Conservation (phyloP, 2,797 vertebrate genomes). For the Onychomys leucogaster region DNA sequence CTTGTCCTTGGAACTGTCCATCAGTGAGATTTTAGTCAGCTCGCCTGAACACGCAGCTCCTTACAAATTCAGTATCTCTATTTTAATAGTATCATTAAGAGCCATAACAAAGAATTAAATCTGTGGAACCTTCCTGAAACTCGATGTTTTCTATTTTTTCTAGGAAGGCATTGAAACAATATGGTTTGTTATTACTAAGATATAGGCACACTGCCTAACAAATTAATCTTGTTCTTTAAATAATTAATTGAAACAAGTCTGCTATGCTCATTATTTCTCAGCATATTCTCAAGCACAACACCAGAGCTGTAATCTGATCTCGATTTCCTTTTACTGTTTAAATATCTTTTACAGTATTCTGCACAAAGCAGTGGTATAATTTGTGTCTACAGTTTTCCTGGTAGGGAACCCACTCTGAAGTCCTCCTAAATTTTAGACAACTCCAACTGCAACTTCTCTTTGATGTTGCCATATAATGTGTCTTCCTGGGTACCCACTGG, state of each 20-base stretch:
- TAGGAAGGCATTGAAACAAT: not conserved
- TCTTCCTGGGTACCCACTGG: not conserved
- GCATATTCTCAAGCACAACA: not conserved
- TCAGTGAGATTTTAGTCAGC: not conserved
- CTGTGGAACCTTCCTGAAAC: constrained; percentile 13
- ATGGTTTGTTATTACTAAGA: constrained; percentile 8
- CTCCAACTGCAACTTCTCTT: not conserved
- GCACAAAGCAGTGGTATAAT: not conserved
- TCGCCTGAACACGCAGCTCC: not conserved
- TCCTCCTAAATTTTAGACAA: constrained; percentile 36
- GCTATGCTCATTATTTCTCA: not conserved
- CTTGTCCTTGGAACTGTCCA: constrained; percentile 39
- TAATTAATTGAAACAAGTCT: constrained; percentile 28
- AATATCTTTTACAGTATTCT: constrained; percentile 27
- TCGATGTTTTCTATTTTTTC: constrained; percentile 24
- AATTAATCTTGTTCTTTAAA: constrained; percentile 26
- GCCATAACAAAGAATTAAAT: not conserved
- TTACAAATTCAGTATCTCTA: not conserved
- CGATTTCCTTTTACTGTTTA: constrained; percentile 28
- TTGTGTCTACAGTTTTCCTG: not conserved
- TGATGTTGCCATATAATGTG: not conserved
- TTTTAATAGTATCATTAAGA: not conserved
- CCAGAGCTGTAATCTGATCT: not conserved
- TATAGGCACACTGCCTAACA: not conserved
- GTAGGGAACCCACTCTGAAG: not conserved